Percentiles rank a stretch among this genome's conserved stretches.
phyloP scores from a whole-genome alignment of 2,797 vertebrate genomes.

The Gymnocypris eckloni region DNA sequence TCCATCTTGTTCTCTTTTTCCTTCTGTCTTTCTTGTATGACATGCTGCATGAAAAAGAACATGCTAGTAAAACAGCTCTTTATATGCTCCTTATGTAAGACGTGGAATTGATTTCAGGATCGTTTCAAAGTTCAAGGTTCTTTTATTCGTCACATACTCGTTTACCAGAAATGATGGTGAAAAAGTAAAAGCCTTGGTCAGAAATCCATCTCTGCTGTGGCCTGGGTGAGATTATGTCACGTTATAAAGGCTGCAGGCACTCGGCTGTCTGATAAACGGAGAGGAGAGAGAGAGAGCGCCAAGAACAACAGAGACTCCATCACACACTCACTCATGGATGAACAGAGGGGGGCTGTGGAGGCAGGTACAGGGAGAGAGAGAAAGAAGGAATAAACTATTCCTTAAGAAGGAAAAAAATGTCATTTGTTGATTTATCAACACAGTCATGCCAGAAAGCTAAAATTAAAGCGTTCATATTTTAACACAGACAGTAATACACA shows the following conservation, averaged over 20 bases:
- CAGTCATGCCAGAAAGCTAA: neutral
- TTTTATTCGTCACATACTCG: no score
- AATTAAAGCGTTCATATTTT: constrained; percentile 6
- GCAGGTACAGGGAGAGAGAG: neutral
- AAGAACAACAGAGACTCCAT: constrained; percentile 59
- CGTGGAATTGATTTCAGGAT: constrained; percentile 7
- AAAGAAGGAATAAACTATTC: constrained; percentile 15
- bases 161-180: constrained; percentile 34
- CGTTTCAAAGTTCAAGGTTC: no score
- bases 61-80: neutral
- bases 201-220: constrained; percentile 43
- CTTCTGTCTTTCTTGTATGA: neutral
- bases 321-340: constrained; percentile 40
- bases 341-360: constrained; percentile 25
- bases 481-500: constrained; percentile 2
- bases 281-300: constrained; percentile 36
- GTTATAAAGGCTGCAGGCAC: constrained; percentile 49
- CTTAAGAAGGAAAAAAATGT: neutral
- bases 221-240: constrained; percentile 60
- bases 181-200: constrained; percentile 34
- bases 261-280: constrained; percentile 51
- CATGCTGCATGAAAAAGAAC: neutral
- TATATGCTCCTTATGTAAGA: constrained; percentile 4
- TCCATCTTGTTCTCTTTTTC: neutral
- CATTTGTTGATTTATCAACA: constrained; percentile 26